Evolutionary conservation across 53 echinoderm and acorn worm species (phyloP).

Genomic region (Paracentrotus lividus): DNA sequence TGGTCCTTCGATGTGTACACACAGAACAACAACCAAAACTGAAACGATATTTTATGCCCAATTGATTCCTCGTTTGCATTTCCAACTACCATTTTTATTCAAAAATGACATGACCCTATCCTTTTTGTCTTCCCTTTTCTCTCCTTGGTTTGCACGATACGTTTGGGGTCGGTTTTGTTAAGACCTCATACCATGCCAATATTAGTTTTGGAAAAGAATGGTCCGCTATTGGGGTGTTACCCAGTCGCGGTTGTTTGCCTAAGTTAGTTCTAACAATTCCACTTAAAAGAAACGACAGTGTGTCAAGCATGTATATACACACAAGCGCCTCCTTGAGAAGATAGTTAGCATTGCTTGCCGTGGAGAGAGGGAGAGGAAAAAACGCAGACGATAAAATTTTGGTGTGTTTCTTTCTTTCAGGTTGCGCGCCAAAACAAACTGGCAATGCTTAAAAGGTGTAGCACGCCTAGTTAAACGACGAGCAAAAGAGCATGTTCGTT

Average conservation of each 20-base stretch:
- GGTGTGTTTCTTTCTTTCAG: conserved; percentile 54
- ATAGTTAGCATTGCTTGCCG: conserved; percentile 33
- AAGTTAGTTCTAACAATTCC: conserved; percentile 70
- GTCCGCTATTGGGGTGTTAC: conserved; percentile 63
- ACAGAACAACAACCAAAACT: background rate
- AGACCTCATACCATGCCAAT: conserved; percentile 60
- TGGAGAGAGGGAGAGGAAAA: background rate
- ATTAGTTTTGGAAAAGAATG: conserved; percentile 72
- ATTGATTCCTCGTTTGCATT: conserved; percentile 49
- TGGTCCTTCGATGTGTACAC: background rate
- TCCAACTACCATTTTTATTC: conserved; percentile 18
- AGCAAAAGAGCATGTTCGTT: conserved; percentile 48
- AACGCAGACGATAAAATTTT: conserved; percentile 54
- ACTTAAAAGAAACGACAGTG: conserved; percentile 64
- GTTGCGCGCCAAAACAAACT: conserved; percentile 70
- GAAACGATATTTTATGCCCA: conserved; percentile 43
- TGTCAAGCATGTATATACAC: conserved; percentile 66
- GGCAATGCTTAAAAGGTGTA: conserved; percentile 58
- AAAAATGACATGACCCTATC: conserved; percentile 29
- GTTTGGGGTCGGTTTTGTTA: conserved; percentile 48
- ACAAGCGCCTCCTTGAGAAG: conserved; percentile 67
- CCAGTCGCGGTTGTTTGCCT: conserved; percentile 50
- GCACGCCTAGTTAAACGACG: conserved; percentile 46
- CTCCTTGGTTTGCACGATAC: background rate
- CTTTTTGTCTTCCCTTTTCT: background rate